Base-by-base conservation (phyloP, 2,113 vertebrate genomes). In the Meleagris gallopavo region DNA sequence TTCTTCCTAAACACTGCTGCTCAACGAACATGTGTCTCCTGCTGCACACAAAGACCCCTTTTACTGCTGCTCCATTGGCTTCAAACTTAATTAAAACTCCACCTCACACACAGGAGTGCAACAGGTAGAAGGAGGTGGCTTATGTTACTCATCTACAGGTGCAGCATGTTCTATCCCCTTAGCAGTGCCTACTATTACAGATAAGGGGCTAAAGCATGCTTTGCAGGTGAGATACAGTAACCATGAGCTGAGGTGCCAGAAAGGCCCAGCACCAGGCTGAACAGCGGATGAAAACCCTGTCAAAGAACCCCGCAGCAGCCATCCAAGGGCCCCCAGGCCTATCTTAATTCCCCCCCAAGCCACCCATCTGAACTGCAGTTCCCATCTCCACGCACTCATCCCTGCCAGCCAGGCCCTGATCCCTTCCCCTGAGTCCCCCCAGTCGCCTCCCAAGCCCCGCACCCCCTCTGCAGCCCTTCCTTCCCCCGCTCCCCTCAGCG, bases 261-360 rank as follows among this genome's bases (percentile, higher is more conserved):
- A 58, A 86, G 34, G 27, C 27, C 2, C 50, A 50, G 15, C 2
- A 43, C 11, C 9, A 46, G 27, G 22, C 12, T 45, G 54, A 60
- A 5, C 2, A 6, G 29, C 16, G 29, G 24, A 5, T 4, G 11
- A 16, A 38, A 46, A 32, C 0, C 0, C 9, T 10, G 4, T 1
- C 73, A 4, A 27, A 41, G 89, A 29, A 32, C 17, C 2, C 78
- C 6, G 21, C 48, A 30, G 21, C 0, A 25, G 21, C 36, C 69
- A 30, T 27, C 60, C 36, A 8, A 38, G 24, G 30, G 20, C 34
- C 32, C 75, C 5, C 22, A 25, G 62, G 38, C 55, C 43, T 43
- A 1, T 7, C 21, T 20, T 3, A 29, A 52, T 6, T 54, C 6
- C 36, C 22, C 17, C 27, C 50, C 58, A 5, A 0, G 6, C 36